A percentile compares a stretch with the other conserved stretches of the same genome.
Evolutionary conservation across 2,113 vertebrate species (phyloP).

Genomic region (Chionomys nivalis): DNA sequence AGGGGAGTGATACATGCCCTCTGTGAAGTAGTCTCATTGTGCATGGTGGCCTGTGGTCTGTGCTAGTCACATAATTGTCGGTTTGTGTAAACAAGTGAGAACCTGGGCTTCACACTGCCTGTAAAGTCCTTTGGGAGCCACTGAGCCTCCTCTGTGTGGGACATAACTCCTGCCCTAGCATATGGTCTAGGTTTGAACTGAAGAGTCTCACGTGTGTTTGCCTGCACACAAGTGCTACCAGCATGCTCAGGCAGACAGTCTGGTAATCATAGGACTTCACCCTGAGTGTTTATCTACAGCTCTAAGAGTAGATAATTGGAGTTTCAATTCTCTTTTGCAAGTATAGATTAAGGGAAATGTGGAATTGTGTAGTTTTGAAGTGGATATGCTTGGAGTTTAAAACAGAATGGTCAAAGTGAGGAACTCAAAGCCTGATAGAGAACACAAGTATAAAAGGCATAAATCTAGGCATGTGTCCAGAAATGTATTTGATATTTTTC

Average conservation of each 20-base stretch:
- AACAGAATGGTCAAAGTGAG: slow-evolving; percentile 17
- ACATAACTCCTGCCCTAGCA: background rate
- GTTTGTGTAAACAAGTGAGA: background rate
- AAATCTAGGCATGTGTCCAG: background rate
- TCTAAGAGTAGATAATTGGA: background rate
- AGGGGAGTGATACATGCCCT: background rate
- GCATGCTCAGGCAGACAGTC: background rate
- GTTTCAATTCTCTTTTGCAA: slow-evolving; percentile 44
- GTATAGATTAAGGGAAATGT: background rate
- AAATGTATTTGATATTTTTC: background rate
- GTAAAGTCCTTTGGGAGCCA: background rate
- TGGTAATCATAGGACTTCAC: background rate
- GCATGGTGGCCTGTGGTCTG: background rate
- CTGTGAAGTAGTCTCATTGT: background rate
- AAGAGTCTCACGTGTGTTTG: background rate
- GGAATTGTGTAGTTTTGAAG: slow-evolving; percentile 20
- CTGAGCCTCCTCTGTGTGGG: background rate
- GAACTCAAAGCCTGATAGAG: background rate
- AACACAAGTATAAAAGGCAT: background rate
- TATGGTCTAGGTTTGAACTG: background rate
- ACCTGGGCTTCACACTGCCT: background rate
- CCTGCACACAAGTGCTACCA: background rate
- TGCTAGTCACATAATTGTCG: background rate
- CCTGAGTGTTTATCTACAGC: background rate
- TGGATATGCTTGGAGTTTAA: slow-evolving; percentile 25